Base-by-base conservation (phyloP, 2,113 vertebrate genomes). In the Scophthalmus maximus region DNA sequence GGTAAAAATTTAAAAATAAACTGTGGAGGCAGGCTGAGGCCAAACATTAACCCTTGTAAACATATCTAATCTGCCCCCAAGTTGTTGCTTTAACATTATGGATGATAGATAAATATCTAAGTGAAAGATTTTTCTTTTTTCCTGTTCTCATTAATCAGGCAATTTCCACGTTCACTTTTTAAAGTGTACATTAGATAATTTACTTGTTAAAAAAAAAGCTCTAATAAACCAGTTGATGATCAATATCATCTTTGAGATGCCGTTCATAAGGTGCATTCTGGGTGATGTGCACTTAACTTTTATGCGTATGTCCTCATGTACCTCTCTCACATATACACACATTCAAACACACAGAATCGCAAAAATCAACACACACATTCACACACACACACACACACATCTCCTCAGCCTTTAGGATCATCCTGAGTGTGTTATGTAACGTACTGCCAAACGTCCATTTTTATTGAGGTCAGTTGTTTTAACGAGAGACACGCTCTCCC, bases 401-500 rank as follows among this genome's bases (percentile, higher is more conserved):
- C 15, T 36, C 55, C 70, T 82, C 77, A 62, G 78, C 86, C 82
- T 76, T 29, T 38, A 20, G 88, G 87, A 88, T 89, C 75, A 84
- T 88, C 86, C 69, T 77, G 62, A 72, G 82, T 77, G 49, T 36
- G 79, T 91, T 91, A 87, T 56, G 23, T 87, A 91, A 92, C 60
- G 5, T 26, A 26, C 79, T 86, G 84, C 84, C 87, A 89, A 88
- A 88, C 64, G 89, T 92, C 90, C 85, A 58, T 90, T 82, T 89
- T 88, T 91, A 92, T 92, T 92, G 85, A 91, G 90, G 90, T 91
- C 90, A 92, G 60, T 76, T 72, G 76, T 79, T 88, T 84, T 84
- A 88, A 87, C 81, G 60, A 87, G 90, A 86, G 74, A 80, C 81
- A 76, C 78, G 49, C 82, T 84, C 74, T 74, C 81, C 91, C 79